phyloP scores from a whole-genome alignment of 2,113 vertebrate species.

The Cichladusa arquata region DNA sequence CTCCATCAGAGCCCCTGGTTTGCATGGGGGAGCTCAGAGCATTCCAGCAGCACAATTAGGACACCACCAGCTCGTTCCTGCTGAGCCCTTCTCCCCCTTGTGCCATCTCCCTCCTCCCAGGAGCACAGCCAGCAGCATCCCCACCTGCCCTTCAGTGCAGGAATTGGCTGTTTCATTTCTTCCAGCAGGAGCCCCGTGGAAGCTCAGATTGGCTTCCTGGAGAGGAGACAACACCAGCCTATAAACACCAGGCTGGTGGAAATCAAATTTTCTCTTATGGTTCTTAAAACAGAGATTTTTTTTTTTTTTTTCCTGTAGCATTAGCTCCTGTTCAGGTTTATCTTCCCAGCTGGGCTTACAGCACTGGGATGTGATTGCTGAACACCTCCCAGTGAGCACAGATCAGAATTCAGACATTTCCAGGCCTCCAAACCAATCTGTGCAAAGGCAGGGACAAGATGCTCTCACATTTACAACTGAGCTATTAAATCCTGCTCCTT shows the following conservation, averaged over 20 bases:
- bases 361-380: constrained; percentile 9
- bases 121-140: background rate
- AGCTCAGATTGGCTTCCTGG: constrained; percentile 43
- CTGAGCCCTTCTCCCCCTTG: background rate
- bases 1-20: too few relatives aligned
- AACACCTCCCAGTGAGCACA: background rate
- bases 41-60: too few relatives aligned
- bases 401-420: constrained; percentile 1
- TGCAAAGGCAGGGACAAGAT: background rate
- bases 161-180: constrained; percentile 10
- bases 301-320: background rate
- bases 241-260: constrained; percentile 40
- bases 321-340: background rate
- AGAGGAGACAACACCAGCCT: background rate
- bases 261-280: constrained; percentile 54
- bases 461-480: background rate
- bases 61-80: too few relatives aligned
- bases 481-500: background rate
- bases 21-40: too few relatives aligned
- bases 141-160: background rate
- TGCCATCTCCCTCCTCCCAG: background rate
- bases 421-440: constrained; percentile 9
- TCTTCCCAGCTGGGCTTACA: constrained; percentile 20
- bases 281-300: background rate
- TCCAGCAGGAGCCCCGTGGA: constrained; percentile 4